phyloP scores from a whole-genome alignment of 2,888 invertebrate species.

The Stenotaenia linearis region DNA sequence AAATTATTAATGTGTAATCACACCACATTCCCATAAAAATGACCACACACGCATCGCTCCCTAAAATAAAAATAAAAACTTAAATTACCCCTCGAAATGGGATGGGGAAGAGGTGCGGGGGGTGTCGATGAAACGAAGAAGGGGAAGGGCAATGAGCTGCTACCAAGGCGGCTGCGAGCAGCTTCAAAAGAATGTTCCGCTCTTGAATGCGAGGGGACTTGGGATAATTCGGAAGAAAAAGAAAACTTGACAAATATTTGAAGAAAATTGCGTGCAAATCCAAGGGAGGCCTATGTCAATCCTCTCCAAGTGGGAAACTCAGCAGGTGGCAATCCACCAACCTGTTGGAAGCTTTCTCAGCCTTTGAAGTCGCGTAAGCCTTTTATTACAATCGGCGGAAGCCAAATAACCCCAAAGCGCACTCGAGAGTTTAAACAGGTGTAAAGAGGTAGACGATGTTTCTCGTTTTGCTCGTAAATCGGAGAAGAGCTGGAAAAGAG shows the following conservation, averaged over 20 bases:
- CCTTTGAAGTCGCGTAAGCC: constrained; percentile 15
- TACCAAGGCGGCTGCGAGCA: constrained; percentile 6
- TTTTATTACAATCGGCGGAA: constrained; percentile 7
- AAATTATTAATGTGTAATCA: constrained; percentile 1
- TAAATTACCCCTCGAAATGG: not conserved
- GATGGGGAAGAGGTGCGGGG: not conserved
- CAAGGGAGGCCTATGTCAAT: constrained; percentile 24
- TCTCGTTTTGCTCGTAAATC: not conserved
- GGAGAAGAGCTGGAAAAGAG: not conserved
- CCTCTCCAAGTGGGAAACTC: constrained; percentile 24
- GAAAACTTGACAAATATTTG: constrained; percentile 24
- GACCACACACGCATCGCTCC: not conserved
- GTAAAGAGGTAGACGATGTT: not conserved
- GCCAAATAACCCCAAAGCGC: not conserved
- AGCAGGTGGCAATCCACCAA: constrained; percentile 20
- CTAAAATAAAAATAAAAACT: not conserved
- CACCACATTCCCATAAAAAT: not conserved
- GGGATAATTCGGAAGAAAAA: constrained; percentile 17
- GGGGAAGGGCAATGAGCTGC: constrained; percentile 26
- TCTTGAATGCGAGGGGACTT: not conserved
- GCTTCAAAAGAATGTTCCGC: constrained; percentile 5
- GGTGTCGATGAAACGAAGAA: not conserved
- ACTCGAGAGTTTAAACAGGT: not conserved
- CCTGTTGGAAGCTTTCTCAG: not conserved
- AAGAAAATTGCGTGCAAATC: constrained; percentile 26